Evolutionary conservation across 2,797 vertebrate genomes (phyloP).

Genomic region (Periophthalmus magnuspinnatus): DNA sequence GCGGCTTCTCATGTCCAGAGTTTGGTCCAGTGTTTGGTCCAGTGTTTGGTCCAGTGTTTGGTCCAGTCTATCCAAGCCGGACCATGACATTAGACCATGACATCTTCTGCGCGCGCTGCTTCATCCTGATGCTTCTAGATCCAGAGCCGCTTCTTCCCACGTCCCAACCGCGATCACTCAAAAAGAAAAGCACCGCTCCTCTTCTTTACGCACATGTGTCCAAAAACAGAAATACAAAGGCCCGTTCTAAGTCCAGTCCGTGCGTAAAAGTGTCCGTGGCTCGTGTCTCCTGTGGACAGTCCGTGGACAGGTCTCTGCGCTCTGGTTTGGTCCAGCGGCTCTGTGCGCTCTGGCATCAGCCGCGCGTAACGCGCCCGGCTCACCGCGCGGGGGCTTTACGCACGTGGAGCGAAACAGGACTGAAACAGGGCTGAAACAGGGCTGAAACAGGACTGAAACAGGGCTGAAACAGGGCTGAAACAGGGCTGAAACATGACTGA

Average conservation of each 20-base stretch:
- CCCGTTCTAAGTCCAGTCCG: neutral
- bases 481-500: neutral
- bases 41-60: neutral
- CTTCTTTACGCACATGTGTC: neutral
- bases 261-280: neutral
- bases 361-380: neutral
- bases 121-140: conserved; percentile 18
- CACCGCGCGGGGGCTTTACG: neutral
- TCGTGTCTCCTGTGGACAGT: neutral
- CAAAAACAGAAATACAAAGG: neutral
- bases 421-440: neutral
- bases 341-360: neutral
- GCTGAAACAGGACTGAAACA: neutral
- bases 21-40: neutral
- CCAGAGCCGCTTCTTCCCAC: conserved; percentile 28
- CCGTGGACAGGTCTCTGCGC: neutral
- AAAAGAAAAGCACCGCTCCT: no score
- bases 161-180: neutral
- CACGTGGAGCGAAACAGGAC: neutral
- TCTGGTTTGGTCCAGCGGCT: neutral
- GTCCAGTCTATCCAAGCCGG: neutral
- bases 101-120: neutral
- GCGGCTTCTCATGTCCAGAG: neutral
- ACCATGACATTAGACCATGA: neutral
- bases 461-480: neutral